Evolutionary conservation across 1,140 invertebrate species (phyloP), one percentile per base, ranked within the genome.

Genomic region (Colletes latitarsis): DNA sequence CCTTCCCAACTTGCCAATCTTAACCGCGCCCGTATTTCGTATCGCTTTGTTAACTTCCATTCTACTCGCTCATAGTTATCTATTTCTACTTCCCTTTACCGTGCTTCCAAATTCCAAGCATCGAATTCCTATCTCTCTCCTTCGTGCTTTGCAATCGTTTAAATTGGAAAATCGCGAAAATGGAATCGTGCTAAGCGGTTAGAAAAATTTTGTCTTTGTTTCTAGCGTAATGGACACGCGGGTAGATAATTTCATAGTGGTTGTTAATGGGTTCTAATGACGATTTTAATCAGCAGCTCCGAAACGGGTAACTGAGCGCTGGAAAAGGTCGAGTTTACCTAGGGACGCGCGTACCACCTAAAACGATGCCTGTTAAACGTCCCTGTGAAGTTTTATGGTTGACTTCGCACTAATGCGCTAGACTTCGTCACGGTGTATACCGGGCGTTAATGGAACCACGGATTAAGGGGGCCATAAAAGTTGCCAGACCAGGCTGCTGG

Each of bases 401-500:
- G 86, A 88, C 85, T 88, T 86, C 15, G 58, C 70, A 46, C 60
- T 82, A 88, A 82, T 88, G 82, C 77, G 72, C 74, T 63, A 88
- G 84, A 80, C 80, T 82, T 88, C 82, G 77, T 80, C 68, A 53
- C 81, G 80, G 81, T 83, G 84, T 88, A 86, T 86, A 69, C 62
- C 55, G 69, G 62, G 69, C 85, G 79, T 78, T 83, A 85, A 82
- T 82, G 80, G 74, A 85, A 86, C 80, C 82, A 55, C 84, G 84
- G 88, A 88, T 88, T 86, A 88, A 88, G 82, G 76, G 84, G 68
- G 74, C 80, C 76, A 84, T 88, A 88, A 88, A 88, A 83, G 81
- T 73, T 71, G 79, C 82, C 78, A 70, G 77, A 53, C 49, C 86
- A 80, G 81, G 68, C 86, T 84, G 84, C 67, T 81, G 77, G 74